Evolutionary conservation across 1,140 invertebrate species (phyloP).

Genomic region (Brachionus rotundiformis): DNA sequence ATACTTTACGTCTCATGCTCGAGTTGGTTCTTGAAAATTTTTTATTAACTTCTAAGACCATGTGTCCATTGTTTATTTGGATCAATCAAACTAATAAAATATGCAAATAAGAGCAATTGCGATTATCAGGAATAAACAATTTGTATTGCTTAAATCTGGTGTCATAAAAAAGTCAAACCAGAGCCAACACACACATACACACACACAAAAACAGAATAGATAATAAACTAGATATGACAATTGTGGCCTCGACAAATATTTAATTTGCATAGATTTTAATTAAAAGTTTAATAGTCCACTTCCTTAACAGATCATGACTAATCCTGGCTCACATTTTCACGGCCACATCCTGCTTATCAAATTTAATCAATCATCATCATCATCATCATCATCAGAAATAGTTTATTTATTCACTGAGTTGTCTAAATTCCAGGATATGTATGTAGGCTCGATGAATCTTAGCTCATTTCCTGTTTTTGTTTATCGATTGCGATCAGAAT

Average conservation of each 20-base stretch:
- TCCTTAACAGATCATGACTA: conserved; percentile 18
- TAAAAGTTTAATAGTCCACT: conserved; percentile 24
- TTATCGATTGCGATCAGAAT: neutral
- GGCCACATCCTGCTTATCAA: conserved; percentile 15
- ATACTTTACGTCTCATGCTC: conserved; percentile 26
- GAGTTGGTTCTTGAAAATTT: conserved; percentile 1
- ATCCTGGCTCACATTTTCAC: conserved; percentile 9
- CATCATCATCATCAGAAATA: too few species aligned
- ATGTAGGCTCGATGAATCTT: neutral
- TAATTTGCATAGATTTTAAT: neutral
- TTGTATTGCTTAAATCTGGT: neutral
- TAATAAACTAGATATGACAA: neutral
- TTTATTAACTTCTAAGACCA: conserved; percentile 1
- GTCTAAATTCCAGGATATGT: conserved; percentile 11
- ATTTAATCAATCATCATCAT: conserved; percentile 17
- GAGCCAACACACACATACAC: neutral
- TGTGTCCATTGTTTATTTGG: conserved; percentile 28
- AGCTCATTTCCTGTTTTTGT: conserved; percentile 19
- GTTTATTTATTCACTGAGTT: conserved; percentile 7
- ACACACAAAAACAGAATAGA: neutral
- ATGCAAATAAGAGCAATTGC: conserved; percentile 16
- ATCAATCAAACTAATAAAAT: conserved; percentile 40
- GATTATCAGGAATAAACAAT: conserved; percentile 43
- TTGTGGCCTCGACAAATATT: neutral
- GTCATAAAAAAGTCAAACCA: neutral